Evolutionary conservation across 2,888 invertebrate species (phyloP).

Genomic region (Amblyjoppa fuscipennis): DNA sequence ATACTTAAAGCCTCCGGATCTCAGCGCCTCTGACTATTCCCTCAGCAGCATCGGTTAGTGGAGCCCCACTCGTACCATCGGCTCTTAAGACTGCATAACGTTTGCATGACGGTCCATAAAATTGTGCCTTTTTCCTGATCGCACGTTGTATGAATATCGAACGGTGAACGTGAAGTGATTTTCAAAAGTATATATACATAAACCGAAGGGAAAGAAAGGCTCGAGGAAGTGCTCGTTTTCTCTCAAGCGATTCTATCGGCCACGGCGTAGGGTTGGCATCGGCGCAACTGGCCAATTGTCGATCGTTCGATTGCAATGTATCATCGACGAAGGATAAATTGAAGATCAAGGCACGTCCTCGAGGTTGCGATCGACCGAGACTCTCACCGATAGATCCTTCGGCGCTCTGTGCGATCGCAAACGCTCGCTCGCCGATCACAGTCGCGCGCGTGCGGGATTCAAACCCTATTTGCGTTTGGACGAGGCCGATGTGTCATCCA

Average conservation of each 20-base stretch:
- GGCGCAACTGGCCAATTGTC: background rate
- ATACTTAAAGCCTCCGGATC: slow-evolving; percentile 79
- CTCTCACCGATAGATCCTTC: background rate
- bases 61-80: slow-evolving; percentile 74
- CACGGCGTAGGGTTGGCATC: background rate
- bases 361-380: background rate
- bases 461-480: background rate
- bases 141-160: slow-evolving; percentile 68
- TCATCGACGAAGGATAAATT: background rate
- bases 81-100: background rate
- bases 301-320: background rate
- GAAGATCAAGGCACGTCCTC: background rate
- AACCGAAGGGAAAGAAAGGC: background rate
- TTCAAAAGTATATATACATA: no score
- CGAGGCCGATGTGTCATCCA: slow-evolving; percentile 12
- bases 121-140: slow-evolving; percentile 60
- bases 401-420: background rate
- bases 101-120: slow-evolving; percentile 55
- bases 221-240: background rate
- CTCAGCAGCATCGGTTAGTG: slow-evolving; percentile 82
- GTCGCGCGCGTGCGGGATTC: background rate
- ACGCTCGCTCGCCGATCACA: background rate
- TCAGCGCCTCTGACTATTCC: slow-evolving; percentile 82
- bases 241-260: background rate
- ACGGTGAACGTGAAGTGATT: slow-evolving; percentile 44